Conservation (phyloP, 2,888 invertebrate species). For the Busseola fusca region DNA sequence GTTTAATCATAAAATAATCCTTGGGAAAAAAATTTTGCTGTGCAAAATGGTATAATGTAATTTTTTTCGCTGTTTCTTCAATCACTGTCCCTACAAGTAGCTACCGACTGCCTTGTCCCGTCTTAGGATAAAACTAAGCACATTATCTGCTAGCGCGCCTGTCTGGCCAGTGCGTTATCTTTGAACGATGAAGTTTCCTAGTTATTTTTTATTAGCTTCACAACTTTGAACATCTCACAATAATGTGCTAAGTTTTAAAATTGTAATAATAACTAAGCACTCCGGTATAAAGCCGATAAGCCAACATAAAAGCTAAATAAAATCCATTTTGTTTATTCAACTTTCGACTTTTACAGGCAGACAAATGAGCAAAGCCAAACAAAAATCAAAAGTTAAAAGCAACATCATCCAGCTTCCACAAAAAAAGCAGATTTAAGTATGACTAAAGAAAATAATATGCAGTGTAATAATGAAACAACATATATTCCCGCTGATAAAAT, state of each 20-base stretch:
- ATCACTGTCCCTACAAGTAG: background rate
- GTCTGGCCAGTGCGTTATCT: constrained; percentile 20
- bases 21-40: background rate
- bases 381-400: constrained; percentile 37
- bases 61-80: background rate
- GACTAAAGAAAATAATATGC: constrained; percentile 48
- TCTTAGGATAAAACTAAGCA: background rate
- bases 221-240: constrained; percentile 38
- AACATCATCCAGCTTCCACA: constrained; percentile 23
- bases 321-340: constrained; percentile 35
- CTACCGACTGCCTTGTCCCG: background rate
- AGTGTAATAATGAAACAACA: constrained; percentile 55
- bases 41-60: background rate
- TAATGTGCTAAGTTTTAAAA: constrained; percentile 38
- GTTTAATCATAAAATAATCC: background rate
- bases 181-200: constrained; percentile 32
- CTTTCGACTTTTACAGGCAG: constrained; percentile 24
- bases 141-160: background rate
- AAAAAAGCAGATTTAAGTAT: constrained; percentile 37
- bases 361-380: constrained; percentile 29
- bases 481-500: constrained; percentile 46
- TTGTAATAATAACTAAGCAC: constrained; percentile 36
- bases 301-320: constrained; percentile 16
- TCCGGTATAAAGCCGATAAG: constrained; percentile 26
- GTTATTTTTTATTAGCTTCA: constrained; percentile 49